These are phyloP conservation scores for Tautogolabrus adspersus DNA, from an alignment of 2,113 vertebrate species.

Conservation along the genomic window DNA sequence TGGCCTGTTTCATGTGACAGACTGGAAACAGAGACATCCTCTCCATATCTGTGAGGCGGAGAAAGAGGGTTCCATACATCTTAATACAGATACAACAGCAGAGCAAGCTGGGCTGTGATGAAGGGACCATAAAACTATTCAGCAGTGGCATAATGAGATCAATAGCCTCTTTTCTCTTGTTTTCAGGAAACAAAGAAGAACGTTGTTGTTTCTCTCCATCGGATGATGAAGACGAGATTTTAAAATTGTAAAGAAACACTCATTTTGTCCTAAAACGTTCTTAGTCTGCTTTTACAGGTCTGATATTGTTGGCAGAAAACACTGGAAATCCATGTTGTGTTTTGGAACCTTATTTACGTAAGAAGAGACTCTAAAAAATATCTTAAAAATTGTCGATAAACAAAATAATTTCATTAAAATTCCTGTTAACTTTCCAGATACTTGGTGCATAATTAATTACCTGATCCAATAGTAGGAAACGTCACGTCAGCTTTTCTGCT, in stretches of 20 bases:
- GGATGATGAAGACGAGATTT: constrained; percentile 15
- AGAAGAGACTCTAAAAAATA: too few relatives aligned
- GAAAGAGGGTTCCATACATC: constrained; percentile 56
- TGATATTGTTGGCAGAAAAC: not conserved
- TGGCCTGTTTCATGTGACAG: constrained; percentile 55
- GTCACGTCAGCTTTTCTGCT: too few relatives aligned
- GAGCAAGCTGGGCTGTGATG: constrained; percentile 24
- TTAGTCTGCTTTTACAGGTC: not conserved
- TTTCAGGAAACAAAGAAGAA: constrained; percentile 16
- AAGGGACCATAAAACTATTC: constrained; percentile 30
- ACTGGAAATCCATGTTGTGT: not conserved
- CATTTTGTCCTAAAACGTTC: not conserved
- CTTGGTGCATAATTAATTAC: too few relatives aligned
- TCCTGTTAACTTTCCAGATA: too few relatives aligned
- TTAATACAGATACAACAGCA: constrained; percentile 30
- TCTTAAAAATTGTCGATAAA: too few relatives aligned
- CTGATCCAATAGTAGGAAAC: too few relatives aligned
- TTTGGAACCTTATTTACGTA: too few relatives aligned
- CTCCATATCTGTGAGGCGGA: not conserved
- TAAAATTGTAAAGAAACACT: constrained; percentile 4
- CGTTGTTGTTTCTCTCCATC: constrained; percentile 48
- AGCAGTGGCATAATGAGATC: constrained; percentile 48
- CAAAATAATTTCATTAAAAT: not conserved
- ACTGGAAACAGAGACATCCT: constrained; percentile 56
- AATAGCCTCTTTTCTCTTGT: not conserved